Evolutionary conservation across 2,888 invertebrate genomes (phyloP), one percentile per base, ranked within the genome.

Genomic region (Drosophila cognata): DNA sequence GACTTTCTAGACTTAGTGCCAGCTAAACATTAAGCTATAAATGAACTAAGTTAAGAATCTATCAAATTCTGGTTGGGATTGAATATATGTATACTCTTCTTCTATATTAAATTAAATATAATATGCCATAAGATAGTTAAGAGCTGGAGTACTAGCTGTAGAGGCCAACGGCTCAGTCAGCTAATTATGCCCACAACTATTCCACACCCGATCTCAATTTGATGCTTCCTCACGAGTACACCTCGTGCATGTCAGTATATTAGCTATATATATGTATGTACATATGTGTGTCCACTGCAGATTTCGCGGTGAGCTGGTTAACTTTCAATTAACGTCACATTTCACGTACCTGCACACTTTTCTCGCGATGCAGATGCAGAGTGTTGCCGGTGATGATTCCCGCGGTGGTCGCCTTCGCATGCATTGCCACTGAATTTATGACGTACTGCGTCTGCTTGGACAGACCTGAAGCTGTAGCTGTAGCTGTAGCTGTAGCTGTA

Each of bases 361-460:
- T 87, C 66, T 69, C 71, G 13, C 88, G 89, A 55, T 89, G 89
- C 72, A 78, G 76, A 78, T 78, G 78, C 52, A 89, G 77, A 25
- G 82, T 83, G 64, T 85, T 88, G 71, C 89, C 89, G 16, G 88
- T 72, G 74, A 84, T 78, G 82, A 80, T 61, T 41, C 85, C 83
- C 56, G 88, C 89, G 33, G 84, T 83, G 65, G 88, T 89, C 55
- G 88, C 77, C 77, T 88, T 88, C 56, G 82, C 85, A 28, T 88
- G 88, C 88, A 88, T 82, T 53, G 87, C 72, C 58, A 78, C 73
- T 77, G 87, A 89, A 85, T 88, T 89, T 82, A 89, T 88, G 85
- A 89, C 85, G 88, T 88, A 88, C 78, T 88, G 89, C 70, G 83
- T 72, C 74, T 82, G 76, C 61, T 65, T 65, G 41, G 53, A 61